Evolutionary conservation across 2,888 invertebrate genomes (phyloP), one percentile per base, ranked within the genome.

Genomic region (Oithona nana): DNA sequence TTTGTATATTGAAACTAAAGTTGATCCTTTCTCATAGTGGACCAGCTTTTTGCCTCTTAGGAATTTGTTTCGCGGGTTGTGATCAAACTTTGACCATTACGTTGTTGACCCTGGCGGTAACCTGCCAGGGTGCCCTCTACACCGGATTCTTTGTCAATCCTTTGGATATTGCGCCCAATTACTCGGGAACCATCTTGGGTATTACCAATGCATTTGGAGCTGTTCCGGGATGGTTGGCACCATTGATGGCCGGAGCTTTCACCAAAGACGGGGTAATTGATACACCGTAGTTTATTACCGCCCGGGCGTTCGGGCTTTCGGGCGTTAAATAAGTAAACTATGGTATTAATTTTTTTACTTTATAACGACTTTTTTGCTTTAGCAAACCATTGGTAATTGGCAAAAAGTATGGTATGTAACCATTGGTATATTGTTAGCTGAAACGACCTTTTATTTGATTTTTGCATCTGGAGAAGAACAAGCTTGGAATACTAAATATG

Each of bases 81-180:
- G 26, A 54, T 11, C 26, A 54, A 6, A 54, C 16, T 26, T 26
- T 54, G 3, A 54, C 54, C 3, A 54, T 54, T 54, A 30, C 28
- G 3, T 6, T 57, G 8, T 29, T 57, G 6, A 57, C 57, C 1
- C 20, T 57, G 29, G 57, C 30, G 11, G 30, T 57, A 29, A 20
- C 29, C 3, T 28, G 16, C 3, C n/a, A 59, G 22, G 59, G 59
- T 24, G 59, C 39, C 39, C 16, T 59, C 11, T 59, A 59, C 26
- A 24, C 59, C 11, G 59, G 59, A 4, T 31, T n/a, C 3, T 22
- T 48, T 48, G 22, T 49, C 20, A 59, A 59, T 24, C 39, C 49
- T 22, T 49, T 31, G 22, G 59, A 59, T 48, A 59, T 59, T 48
- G 59, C 59, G 16, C 49, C 59, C 1, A 59, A 59, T 59, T 59